Percentiles rank a stretch among this genome's conserved stretches.
phyloP scores from a whole-genome alignment of 2,888 invertebrate species.

The Aporophyla lueneburgensis region DNA sequence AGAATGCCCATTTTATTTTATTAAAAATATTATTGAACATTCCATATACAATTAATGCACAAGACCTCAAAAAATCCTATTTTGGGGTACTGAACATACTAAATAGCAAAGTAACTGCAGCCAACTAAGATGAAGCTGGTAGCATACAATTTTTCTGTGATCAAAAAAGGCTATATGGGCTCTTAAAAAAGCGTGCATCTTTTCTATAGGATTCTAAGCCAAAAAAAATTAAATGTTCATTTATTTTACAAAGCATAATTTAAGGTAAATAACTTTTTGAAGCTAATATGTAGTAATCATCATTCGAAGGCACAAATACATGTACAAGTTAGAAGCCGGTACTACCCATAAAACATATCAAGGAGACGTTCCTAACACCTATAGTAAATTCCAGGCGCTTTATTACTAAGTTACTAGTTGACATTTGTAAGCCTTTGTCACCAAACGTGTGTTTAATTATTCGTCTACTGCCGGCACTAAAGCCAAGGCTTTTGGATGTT shows the following conservation, averaged over 20 bases:
- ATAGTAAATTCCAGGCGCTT: constrained; percentile 46
- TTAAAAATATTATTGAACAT: not conserved
- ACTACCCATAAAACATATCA: constrained; percentile 19
- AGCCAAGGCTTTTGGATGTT: constrained; percentile 20
- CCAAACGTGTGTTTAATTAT: constrained; percentile 59
- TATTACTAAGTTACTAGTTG: constrained; percentile 53
- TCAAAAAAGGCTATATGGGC: no score
- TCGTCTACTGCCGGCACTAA: constrained; percentile 29
- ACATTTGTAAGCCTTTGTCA: constrained; percentile 58
- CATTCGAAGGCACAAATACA: not conserved
- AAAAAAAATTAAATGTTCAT: no score
- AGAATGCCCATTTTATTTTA: not conserved
- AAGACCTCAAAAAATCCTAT: not conserved
- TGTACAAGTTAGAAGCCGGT: not conserved
- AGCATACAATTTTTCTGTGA: not conserved
- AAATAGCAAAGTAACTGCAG: not conserved
- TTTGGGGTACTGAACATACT: not conserved
- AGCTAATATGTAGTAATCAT: not conserved
- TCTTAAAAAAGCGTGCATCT: no score
- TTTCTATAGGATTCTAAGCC: no score
- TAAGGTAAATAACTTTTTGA: no score
- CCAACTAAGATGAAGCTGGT: not conserved
- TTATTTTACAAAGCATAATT: no score
- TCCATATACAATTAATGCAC: not conserved
- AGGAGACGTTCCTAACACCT: constrained; percentile 26